Percentiles rank a stretch among this genome's conserved stretches.
phyloP scores from a whole-genome alignment of 2,797 vertebrate genomes.

The Pangasius krempfi region DNA sequence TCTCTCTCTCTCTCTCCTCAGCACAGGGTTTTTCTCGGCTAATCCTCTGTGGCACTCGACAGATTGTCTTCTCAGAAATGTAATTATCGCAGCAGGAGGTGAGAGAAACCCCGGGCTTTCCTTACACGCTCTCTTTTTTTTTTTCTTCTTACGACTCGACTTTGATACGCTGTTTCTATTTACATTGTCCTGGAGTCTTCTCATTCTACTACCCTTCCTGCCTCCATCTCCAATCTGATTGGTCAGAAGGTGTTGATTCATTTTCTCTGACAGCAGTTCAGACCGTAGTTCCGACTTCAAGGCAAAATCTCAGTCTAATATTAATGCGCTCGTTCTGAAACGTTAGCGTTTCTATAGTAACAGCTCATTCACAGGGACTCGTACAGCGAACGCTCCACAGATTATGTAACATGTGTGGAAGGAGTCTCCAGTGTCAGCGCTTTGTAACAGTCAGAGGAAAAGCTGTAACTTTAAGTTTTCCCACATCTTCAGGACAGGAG shows the following conservation, averaged over 20 bases:
- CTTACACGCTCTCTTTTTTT: neutral
- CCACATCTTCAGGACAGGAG: neutral
- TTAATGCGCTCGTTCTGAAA: neutral
- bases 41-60: neutral
- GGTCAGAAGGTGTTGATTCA: neutral
- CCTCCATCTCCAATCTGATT: neutral
- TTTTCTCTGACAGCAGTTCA: neutral
- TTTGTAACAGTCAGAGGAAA: neutral
- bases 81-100: constrained; percentile 25
- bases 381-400: neutral
- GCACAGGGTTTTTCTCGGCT: neutral
- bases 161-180: neutral
- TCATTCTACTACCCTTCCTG: neutral
- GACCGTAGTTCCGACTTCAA: neutral
- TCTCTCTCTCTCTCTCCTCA: neutral
- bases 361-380: neutral
- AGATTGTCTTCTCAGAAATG: constrained; percentile 27
- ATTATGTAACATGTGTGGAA: neutral
- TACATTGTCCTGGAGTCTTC: neutral
- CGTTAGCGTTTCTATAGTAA: neutral
- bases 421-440: neutral
- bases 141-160: neutral
- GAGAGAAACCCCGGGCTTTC: constrained; percentile 21
- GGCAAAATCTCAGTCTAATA: neutral
- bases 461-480: neutral